phyloP scores from a whole-genome alignment of 2,797 vertebrate species.

The Ispidina lecontei region DNA sequence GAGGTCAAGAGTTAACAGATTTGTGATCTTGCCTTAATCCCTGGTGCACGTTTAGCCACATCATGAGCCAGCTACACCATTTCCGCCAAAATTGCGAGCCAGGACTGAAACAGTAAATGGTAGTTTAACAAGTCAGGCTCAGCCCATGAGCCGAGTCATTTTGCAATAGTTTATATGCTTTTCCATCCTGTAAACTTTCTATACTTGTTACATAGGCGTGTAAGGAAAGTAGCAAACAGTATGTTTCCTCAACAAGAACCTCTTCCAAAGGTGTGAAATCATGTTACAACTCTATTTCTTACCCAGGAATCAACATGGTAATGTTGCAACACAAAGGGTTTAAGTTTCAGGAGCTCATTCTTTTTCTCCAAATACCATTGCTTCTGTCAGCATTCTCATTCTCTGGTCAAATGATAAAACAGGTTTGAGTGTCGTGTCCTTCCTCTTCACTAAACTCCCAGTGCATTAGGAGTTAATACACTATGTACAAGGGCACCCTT shows the following conservation, averaged over 20 bases:
- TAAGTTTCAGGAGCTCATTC: not conserved
- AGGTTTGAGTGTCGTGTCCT: not conserved
- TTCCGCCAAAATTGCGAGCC: constrained; percentile 46
- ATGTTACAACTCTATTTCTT: not conserved
- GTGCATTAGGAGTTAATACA: not conserved
- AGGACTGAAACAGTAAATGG: not conserved
- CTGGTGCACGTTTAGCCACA: constrained; percentile 51
- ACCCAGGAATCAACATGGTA: not conserved
- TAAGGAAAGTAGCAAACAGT: not conserved
- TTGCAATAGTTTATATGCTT: not conserved
- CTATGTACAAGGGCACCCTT: not conserved
- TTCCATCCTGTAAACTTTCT: not conserved
- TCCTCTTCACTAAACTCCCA: not conserved
- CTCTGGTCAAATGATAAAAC: not conserved
- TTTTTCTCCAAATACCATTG: not conserved
- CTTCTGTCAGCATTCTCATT: not conserved
- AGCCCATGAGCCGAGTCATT: not conserved
- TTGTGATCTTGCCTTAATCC: constrained; percentile 59
- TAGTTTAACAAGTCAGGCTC: not conserved
- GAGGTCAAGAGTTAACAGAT: constrained; percentile 65
- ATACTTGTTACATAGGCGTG: rapidly evolving
- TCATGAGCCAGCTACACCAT: constrained; percentile 31
- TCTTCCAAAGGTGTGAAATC: not conserved
- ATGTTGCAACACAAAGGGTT: not conserved
- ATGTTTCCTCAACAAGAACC: rapidly evolving